Conservation (phyloP, 2,888 invertebrate species). For the Rhingia campestris region DNA sequence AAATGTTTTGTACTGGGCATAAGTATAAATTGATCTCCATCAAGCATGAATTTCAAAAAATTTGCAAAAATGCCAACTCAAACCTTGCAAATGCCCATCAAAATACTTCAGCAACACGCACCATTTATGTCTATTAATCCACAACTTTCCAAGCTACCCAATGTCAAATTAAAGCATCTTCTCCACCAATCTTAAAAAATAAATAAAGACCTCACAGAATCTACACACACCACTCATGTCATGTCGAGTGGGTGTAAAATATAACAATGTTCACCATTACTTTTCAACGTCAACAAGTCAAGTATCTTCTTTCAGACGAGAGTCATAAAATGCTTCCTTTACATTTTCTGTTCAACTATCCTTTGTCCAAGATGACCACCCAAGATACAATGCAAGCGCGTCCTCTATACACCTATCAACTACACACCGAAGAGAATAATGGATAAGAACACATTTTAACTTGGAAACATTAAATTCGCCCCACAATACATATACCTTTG, state of each 20-base stretch:
- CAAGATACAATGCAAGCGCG: not conserved
- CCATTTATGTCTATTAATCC: too few species aligned
- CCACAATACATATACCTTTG: not conserved
- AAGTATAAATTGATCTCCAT: too few species aligned
- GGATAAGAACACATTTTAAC: conserved; percentile 43
- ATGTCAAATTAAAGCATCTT: too few species aligned
- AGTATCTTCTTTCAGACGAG: not conserved
- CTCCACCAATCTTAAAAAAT: too few species aligned
- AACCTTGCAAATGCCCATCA: too few species aligned
- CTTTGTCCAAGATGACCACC: conserved; percentile 40
- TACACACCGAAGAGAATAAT: conserved; percentile 37
- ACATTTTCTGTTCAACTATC: conserved; percentile 31
- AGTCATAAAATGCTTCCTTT: conserved; percentile 17
- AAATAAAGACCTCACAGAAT: not conserved
- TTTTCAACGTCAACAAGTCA: conserved; percentile 8
- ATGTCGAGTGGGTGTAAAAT: not conserved
- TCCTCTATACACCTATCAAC: conserved; percentile 32
- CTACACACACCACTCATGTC: not conserved
- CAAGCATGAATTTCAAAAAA: too few species aligned
- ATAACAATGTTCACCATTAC: not conserved
- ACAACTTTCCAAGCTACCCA: too few species aligned
- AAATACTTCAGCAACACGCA: too few species aligned
- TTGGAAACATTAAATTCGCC: conserved; percentile 34
- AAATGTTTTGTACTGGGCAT: too few species aligned
- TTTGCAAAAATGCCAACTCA: too few species aligned